phyloP scores from a whole-genome alignment of 2,888 invertebrate species.

The Stomorhina lunata region DNA sequence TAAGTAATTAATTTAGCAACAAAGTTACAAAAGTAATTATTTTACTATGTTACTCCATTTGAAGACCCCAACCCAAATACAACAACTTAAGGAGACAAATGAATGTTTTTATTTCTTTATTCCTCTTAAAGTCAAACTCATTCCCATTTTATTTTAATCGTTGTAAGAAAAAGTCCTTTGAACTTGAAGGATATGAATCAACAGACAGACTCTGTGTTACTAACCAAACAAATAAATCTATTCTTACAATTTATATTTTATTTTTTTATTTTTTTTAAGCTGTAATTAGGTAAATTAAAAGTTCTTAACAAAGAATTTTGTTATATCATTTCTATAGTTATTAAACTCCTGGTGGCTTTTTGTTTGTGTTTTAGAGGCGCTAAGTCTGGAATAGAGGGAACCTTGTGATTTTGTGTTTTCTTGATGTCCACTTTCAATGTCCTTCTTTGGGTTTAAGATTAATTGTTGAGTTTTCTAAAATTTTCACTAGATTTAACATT shows the following conservation, averaged over 20 bases:
- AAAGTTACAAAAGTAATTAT: not conserved
- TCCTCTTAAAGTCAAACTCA: not conserved
- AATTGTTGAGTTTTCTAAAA: slow-evolving; percentile 12
- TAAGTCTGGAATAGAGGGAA: not conserved
- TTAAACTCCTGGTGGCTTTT: not conserved
- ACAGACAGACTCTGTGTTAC: no score
- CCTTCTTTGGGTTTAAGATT: slow-evolving; percentile 9
- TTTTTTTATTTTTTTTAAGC: no score
- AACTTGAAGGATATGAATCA: not conserved
- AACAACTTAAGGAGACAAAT: not conserved
- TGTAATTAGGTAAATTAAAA: slow-evolving; percentile 25
- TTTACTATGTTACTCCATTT: not conserved
- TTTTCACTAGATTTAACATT: slow-evolving; percentile 32
- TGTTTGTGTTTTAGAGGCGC: not conserved
- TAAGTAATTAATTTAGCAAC: not conserved
- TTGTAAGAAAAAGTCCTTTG: not conserved
- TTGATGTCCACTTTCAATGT: not conserved
- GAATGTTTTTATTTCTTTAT: not conserved
- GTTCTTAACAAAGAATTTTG: not conserved
- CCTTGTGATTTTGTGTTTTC: not conserved
- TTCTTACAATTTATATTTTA: slow-evolving; percentile 24
- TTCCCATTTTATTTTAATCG: not conserved
- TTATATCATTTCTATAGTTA: not conserved
- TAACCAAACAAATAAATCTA: not conserved
- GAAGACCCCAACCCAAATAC: not conserved